phyloP scores from a whole-genome alignment of 2,113 vertebrate genomes.

The Lasiurus borealis region DNA sequence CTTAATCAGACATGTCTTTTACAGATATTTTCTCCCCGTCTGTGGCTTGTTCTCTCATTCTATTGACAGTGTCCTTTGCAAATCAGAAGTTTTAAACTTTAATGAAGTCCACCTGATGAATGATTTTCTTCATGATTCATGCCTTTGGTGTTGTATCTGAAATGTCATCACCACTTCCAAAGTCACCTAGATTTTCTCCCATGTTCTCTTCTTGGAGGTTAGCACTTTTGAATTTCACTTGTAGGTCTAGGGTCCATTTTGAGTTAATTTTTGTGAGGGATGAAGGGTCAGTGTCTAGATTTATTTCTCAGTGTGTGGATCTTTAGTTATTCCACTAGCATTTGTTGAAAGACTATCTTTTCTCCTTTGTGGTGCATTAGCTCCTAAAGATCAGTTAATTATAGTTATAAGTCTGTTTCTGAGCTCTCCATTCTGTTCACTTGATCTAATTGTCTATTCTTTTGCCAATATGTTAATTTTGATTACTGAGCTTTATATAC shows the following conservation, averaged over 20 bases:
- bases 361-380: background rate
- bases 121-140: background rate
- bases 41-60: background rate
- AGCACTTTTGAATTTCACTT: background rate
- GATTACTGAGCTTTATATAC: background rate
- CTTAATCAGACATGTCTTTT: background rate
- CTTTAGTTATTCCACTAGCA: background rate
- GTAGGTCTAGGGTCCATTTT: background rate
- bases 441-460: background rate
- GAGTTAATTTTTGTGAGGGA: background rate
- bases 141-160: background rate
- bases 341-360: background rate
- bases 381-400: background rate
- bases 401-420: no score
- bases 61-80: background rate
- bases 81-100: background rate
- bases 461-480: background rate
- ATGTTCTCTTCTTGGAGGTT: background rate
- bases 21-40: background rate
- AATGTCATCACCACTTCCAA: background rate
- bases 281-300: background rate
- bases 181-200: background rate
- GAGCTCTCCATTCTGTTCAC: background rate
- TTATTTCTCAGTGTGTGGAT: background rate
- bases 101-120: background rate